Evolutionary conservation across 2,888 invertebrate genomes (phyloP), one percentile per base, ranked within the genome.

Genomic region (Netelia melanura): DNA sequence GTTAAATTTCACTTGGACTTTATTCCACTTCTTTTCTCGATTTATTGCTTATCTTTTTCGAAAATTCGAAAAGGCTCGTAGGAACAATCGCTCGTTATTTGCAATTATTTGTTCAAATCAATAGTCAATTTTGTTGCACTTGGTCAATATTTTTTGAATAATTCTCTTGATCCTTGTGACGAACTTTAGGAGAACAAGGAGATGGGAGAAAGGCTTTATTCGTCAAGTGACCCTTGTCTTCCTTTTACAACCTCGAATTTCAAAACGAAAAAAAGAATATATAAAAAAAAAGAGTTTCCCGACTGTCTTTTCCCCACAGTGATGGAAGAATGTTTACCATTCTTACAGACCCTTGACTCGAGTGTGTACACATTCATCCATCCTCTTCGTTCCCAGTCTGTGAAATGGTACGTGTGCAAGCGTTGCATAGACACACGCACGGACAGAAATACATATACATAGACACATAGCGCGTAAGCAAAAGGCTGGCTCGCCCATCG

Each of bases 271-370:
- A 3, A 11, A 9, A 43, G 43, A 62, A 70, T 38, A 54, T 30
- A 30, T 30, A 3, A 25, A 25, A 44, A 43, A 62, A 81, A 62
- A 56, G 44, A 38, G 6, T 38, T 61, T 74, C 25, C 43, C n/a
- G 48, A 48, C 11, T 72, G 21, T 67, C 30, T 68, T 72, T 54
- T 43, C 21, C 48, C 8, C 14, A n/a, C 62, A 11, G 23, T 25
- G 65, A 67, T 64, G 64, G 44, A 76, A 76, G 74, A 81, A 78
- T 81, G 78, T 81, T 81, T 84, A 78, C 81, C 70, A 81, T 74
- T 74, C 70, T 81, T 70, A 70, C 70, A 56, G 25, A 77, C 58
- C 43, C 58, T 78, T 70, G 23, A 43, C 38, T 84, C 74, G 17
- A 81, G 78, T 81, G n/a, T 81, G 77, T 77, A 58, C 77, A 81